Evolutionary conservation across 2,888 invertebrate genomes (phyloP), one percentile per base, ranked within the genome.

Genomic region (Oeneis ivallda): DNA sequence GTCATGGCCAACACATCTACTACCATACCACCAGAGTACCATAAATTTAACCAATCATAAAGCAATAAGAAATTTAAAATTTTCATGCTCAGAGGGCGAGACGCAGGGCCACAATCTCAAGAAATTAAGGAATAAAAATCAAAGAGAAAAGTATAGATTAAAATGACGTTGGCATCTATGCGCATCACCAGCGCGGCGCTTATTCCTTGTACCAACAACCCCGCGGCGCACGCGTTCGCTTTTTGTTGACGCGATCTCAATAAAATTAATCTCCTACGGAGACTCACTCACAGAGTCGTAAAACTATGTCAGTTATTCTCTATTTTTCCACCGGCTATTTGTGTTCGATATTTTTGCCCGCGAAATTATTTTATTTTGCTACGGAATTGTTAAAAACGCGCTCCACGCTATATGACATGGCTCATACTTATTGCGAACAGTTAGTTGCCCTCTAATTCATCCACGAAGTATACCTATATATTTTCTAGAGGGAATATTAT

Each of bases 281-380:
- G 72, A 79, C 71, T 64, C 73, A 69, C 69, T 65, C 9, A 7
- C 7, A 37, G 37, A 37, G 9, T 37, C 70, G 75, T 79, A 85
- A 26, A 26, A 78, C 78, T 86, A 83, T 87, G 85, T 84, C 86
- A 85, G 81, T 80, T 83, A 79, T 82, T 83, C 73, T 81, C 79
- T 84, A 82, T 82, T 81, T 83, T 79, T 78, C 78, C 75, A 32
- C 32, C 72, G 74, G 76, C 81, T 85, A 85, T 86, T 86, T 80
- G 70, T 75, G 79, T 78, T 9, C 47, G 47, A 17, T 47, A 17
- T 47, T 47, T 85, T 75, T 78, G 75, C 75, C 75, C 68, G 71
- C 66, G 70, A 72, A 72, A 62, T n/a, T 71, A 62, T 65, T 69
- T 66, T 43, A 32, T 52, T 43, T 58, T 60, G 41, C 54, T 19